phyloP scores from a whole-genome alignment of 2,888 invertebrate genomes.

The Andrena marginata region DNA sequence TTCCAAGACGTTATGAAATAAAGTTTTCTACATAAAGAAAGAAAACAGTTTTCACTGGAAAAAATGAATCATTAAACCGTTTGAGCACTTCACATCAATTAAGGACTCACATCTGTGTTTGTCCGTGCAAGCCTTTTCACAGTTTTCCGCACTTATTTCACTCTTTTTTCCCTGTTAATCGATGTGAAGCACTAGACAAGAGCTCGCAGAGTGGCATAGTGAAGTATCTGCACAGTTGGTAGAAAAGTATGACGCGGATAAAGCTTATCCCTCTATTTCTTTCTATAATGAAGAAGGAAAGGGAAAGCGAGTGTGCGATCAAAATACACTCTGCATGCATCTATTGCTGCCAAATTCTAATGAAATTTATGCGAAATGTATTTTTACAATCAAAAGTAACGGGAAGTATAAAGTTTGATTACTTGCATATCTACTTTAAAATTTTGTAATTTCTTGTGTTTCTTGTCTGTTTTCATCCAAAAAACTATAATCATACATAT shows the following conservation, averaged over 20 bases:
- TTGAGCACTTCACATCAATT: conserved; percentile 13
- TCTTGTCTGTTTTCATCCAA: no score
- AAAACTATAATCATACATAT: no score
- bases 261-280: conserved; percentile 5
- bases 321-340: not conserved
- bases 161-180: conserved; percentile 20
- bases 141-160: conserved; percentile 2
- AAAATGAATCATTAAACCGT: conserved; percentile 10
- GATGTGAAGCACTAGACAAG: conserved; percentile 8
- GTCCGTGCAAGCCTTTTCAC: conserved; percentile 3
- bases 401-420: no score
- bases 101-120: conserved; percentile 7
- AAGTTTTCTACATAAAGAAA: not conserved
- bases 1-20: not conserved
- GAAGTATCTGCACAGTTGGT: conserved; percentile 1
- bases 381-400: no score
- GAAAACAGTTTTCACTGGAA: not conserved
- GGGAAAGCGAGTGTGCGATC: not conserved
- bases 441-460: no score
- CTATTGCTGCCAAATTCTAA: no score
- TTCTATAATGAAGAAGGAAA: not conserved
- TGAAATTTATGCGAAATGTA: no score
- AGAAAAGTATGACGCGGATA: conserved; percentile 1
- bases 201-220: not conserved
- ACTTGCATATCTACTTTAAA: no score